These are phyloP conservation scores for Pristionchus arcanus DNA, from an alignment of 2,888 invertebrate genomes.

Conservation along the genomic window DNA sequence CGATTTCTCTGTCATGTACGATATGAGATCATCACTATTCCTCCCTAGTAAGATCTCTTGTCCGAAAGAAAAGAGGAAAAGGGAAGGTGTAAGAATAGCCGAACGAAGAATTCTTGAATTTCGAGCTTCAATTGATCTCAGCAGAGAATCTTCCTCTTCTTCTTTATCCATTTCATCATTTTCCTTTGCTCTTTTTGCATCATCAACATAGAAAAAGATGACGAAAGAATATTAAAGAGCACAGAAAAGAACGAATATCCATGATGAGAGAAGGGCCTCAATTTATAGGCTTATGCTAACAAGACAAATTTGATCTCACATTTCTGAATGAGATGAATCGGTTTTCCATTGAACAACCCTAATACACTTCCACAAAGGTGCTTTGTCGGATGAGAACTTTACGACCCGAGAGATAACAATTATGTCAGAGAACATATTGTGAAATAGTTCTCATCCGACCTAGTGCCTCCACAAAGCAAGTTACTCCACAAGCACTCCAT, in stretches of 20 bases:
- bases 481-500: too few species aligned
- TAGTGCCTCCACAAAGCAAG: too few species aligned
- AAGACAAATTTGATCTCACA: neutral
- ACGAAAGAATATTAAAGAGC: neutral
- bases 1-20: too few species aligned
- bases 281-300: neutral
- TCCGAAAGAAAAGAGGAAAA: slow-evolving; percentile 6
- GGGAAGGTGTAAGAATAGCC: neutral
- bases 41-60: neutral
- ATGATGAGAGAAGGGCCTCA: slow-evolving; percentile 3
- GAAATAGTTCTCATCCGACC: neutral
- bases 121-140: slow-evolving; percentile 37
- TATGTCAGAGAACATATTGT: neutral
- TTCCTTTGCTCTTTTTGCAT: neutral
- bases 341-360: neutral
- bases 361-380: too few species aligned
- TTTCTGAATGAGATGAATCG: neutral
- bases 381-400: neutral
- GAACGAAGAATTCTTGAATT: neutral
- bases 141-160: neutral
- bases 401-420: neutral
- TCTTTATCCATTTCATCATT: neutral
- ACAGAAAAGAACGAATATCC: slow-evolving; percentile 19
- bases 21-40: neutral
- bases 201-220: neutral